A percentile compares a stretch with the other conserved stretches of the same genome.
Conservation (phyloP, 2,113 vertebrate species). For the Promerops cafer region DNA sequence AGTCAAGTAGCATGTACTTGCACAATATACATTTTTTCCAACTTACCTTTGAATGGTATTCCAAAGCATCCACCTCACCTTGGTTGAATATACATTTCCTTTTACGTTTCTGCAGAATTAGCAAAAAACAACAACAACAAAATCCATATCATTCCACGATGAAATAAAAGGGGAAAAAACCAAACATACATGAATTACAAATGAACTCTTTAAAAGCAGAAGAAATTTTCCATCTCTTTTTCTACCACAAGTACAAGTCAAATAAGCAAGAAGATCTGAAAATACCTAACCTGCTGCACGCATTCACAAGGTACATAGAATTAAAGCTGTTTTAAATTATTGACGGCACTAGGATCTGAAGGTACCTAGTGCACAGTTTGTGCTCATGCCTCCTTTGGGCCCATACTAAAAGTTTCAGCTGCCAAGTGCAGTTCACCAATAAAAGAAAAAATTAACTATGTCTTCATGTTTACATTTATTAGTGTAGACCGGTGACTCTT, state of each 20-base stretch:
- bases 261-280: not conserved
- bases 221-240: not conserved
- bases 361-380: not conserved
- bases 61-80: conserved; percentile 84
- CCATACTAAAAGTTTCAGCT: not conserved
- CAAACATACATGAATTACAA: not conserved
- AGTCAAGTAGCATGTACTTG: not conserved
- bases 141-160: not conserved
- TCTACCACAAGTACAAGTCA: not conserved
- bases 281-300: not conserved
- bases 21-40: not conserved
- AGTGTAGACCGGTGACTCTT: not conserved
- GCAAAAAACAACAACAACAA: not conserved
- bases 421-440: not conserved
- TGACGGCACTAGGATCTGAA: not conserved
- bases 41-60: conserved; percentile 84
- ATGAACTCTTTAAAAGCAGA: not conserved
- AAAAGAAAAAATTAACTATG: not conserved
- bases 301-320: not conserved
- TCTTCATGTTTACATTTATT: not conserved
- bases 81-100: conserved; percentile 81
- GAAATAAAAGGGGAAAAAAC: not conserved
- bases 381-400: not conserved
- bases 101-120: conserved; percentile 79
- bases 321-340: not conserved